Evolutionary conservation across 2,113 vertebrate species (phyloP).

Genomic region (Rhinogobius similis): DNA sequence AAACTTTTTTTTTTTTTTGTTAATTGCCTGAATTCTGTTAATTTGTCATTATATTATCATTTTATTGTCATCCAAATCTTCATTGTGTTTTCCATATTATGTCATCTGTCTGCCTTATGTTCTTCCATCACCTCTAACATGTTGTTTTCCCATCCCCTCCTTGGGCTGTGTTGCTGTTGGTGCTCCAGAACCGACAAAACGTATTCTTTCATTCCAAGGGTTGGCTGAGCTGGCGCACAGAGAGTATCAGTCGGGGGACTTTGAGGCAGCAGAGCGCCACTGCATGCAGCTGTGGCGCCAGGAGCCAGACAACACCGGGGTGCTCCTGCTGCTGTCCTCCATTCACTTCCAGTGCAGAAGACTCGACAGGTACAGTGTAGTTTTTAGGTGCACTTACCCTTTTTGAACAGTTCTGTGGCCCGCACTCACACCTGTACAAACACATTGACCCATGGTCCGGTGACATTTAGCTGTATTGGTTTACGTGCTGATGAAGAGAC

Average conservation of each 20-base stretch:
- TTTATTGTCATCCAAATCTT: constrained; percentile 24
- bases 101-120: constrained; percentile 76
- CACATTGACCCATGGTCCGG: too few relatives aligned
- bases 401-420: too few relatives aligned
- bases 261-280: constrained; percentile 98
- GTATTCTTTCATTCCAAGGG: constrained; percentile 99
- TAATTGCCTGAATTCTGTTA: not conserved
- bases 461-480: too few relatives aligned
- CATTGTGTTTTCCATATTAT: constrained; percentile 32
- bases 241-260: constrained; percentile 99
- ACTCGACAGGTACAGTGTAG: constrained; percentile 92
- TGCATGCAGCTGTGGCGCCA: constrained; percentile 99
- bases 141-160: constrained; percentile 84
- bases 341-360: constrained; percentile 99
- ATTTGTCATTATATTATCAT: constrained; percentile 3
- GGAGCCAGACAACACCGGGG: constrained; percentile 98
- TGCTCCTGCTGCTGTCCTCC: constrained; percentile 95
- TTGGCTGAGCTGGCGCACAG: constrained; percentile 99
- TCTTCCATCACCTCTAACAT: constrained; percentile 92
- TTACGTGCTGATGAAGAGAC: too few relatives aligned
- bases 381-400: too few relatives aligned
- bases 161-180: constrained; percentile 95
- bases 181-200: constrained; percentile 99
- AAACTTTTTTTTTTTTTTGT: constrained; percentile 9
- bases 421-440: too few relatives aligned